Base-by-base conservation (phyloP, 2,113 vertebrate species). In the Eulemur macaco region DNA sequence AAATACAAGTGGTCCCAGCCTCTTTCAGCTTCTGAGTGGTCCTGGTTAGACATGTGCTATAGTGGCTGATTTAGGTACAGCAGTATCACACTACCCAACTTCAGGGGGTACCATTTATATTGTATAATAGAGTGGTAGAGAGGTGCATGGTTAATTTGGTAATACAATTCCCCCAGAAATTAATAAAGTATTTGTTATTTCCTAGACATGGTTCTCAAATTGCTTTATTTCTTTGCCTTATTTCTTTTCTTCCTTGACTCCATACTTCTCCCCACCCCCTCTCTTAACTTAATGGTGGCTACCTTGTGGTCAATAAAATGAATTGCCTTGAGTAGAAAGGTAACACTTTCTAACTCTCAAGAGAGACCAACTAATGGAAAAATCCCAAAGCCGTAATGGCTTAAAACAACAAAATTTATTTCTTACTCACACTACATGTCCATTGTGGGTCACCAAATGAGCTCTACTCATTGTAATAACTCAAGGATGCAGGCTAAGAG, bases 381-480 rank as follows among this genome's bases (percentile, higher is more conserved):
- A 89, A 95, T 68, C 10, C 10, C 58, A 50, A 64, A 74, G 68
- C 27, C 66, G 80, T n/a, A 86, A 68, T 86, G 58, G 18, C 81
- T 96, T 74, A 82, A 90, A 86, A 73, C 31, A 54, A 86, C 37
- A 74, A 90, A 82, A 74, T 76, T 64, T 80, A 74, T 80, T 76
- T 76, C 58, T 90, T 66, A 17, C 18, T 86, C n/a, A 20, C 27
- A 18, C 42, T 86, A 3, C 21, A 27, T 71, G 31, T 77, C n/a
- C 37, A 37, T 7, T 69, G 37, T 20, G 21, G 21, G 78, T 80
- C 71, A 50, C 12, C 27, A 89, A 73, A 29, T 73, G 74, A 96
- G 66, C n/a, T 60, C 8, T 74, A 60, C 17, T 89, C 31, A 21
- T 77, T 54, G 13, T 78, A 83, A 69, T 58, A 85, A 89, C 15